Conservation (phyloP, 2,113 vertebrate genomes). For the Salvelinus sp. region DNA sequence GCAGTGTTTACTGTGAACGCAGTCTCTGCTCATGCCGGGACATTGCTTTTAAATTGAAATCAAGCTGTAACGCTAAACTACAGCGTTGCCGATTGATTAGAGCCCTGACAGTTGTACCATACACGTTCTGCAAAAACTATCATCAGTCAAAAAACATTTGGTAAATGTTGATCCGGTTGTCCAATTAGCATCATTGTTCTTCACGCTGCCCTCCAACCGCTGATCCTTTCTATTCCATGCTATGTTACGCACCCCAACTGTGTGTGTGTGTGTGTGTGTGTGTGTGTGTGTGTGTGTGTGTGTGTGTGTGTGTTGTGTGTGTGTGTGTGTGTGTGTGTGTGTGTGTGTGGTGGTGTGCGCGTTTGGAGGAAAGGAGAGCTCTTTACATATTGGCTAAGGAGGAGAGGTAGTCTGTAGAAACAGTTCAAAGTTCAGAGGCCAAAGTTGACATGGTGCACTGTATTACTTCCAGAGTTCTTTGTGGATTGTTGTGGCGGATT, state of each 20-base stretch:
- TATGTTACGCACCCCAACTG: constrained; percentile 59
- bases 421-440: constrained; percentile 63
- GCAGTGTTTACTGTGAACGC: too few relatives aligned
- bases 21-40: too few relatives aligned
- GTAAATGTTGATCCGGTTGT: constrained; percentile 37
- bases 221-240: constrained; percentile 50
- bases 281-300: constrained; percentile 25
- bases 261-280: constrained; percentile 20
- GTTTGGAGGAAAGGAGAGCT: constrained; percentile 44
- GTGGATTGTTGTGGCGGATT: constrained; percentile 73
- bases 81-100: too few relatives aligned
- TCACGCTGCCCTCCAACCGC: constrained; percentile 46
- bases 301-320: constrained; percentile 14
- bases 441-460: constrained; percentile 74
- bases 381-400: constrained; percentile 57
- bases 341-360: constrained; percentile 22
- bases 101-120: constrained; percentile 47
- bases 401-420: constrained; percentile 46
- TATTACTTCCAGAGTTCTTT: constrained; percentile 66
- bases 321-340: constrained; percentile 20
- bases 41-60: too few relatives aligned
- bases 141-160: constrained; percentile 40
- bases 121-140: constrained; percentile 57
- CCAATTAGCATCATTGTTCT: constrained; percentile 40
- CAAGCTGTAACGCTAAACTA: too few relatives aligned